Base-by-base conservation (phyloP, 2,797 vertebrate genomes). In the Onychomys arenicola region DNA sequence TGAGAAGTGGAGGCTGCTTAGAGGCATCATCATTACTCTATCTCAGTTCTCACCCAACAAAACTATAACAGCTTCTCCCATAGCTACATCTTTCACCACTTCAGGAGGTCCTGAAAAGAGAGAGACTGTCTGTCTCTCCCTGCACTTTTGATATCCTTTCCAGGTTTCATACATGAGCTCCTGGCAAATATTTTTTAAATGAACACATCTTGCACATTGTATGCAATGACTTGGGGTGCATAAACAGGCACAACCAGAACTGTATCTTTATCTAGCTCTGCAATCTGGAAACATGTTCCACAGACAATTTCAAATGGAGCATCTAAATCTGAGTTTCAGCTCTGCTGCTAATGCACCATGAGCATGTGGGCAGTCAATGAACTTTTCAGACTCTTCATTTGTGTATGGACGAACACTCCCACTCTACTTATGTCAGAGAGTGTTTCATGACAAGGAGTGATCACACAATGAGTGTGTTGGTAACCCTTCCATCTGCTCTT, bases 161-260 rank as follows among this genome's bases (percentile, higher is more conserved):
- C 32, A 83, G 19, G 23, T 6, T 92, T 40, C 61, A 32, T 49
- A 65, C 17, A 34, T 52, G 67, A 76, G 21, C 21, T 81, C 21
- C 61, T 89, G 27, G 34, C 57, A 87, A 92, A 73, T 93, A 43
- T 87, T 87, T 83, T 40, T 92, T 77, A 73, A 94, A 65, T 57
- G 27, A 87, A 37, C 49, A 7, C 6, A 43, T 52, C 21, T 78
- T 82, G 71, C 6, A 43, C 34, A 83, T 21, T 88, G 46, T 63
- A 43, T 32, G 16, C 29, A 81, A 67, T 40, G 43, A 14, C 55
- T 21, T 49, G 55, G 69, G 23, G 52, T 40, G 69, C 63, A 57
- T 59, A 82, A 77, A 77, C 12, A 34, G 4, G 25, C 14, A 13
- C 11, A 12, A 9, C 65, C 61, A 32, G 57, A 90, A 90, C 27